Percentiles rank a stretch among this genome's conserved stretches.
These are phyloP conservation scores for Stenodera caucasica DNA, from an alignment of 2,888 invertebrate species.

Conservation along the genomic window DNA sequence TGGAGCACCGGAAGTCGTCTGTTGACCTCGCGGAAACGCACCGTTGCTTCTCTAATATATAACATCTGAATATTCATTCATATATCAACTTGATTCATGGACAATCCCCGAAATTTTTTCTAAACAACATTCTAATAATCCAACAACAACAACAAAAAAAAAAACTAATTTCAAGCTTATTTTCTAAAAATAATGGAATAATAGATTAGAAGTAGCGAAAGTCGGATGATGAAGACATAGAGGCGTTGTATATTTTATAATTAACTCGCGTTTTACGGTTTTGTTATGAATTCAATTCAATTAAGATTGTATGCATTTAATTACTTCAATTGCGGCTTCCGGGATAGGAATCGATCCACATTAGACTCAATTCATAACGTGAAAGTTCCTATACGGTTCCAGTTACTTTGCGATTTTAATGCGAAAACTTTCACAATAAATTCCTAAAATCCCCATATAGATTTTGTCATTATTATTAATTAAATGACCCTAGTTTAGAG, in stretches of 20 bases:
- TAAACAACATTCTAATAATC: too few species aligned
- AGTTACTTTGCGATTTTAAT: slow-evolving; percentile 31
- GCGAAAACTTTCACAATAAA: slow-evolving; percentile 10
- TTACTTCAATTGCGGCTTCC: slow-evolving; percentile 22
- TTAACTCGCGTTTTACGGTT: background rate
- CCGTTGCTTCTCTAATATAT: slow-evolving; percentile 44
- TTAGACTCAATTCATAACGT: slow-evolving; percentile 26
- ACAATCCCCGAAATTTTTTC: slow-evolving; percentile 16
- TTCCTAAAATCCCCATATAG: too few species aligned
- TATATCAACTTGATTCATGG: slow-evolving; percentile 42
- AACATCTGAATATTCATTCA: slow-evolving; percentile 41
- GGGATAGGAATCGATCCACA: slow-evolving; percentile 22
- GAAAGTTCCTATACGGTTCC: slow-evolving; percentile 36
- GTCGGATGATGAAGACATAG: background rate
- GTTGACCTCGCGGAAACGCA: slow-evolving; percentile 49
- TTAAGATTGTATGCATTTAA: slow-evolving; percentile 22
- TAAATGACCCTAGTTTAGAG: too few species aligned
- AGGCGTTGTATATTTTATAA: background rate
- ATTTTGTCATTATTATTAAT: too few species aligned
- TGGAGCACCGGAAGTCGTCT: slow-evolving; percentile 47
- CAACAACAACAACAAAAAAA: too few species aligned
- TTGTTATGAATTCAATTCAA: slow-evolving; percentile 16
- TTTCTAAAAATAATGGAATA: too few species aligned
- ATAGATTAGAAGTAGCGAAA: too few species aligned
- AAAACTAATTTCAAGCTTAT: background rate